Evolutionary conservation across 2,888 invertebrate species (phyloP), one percentile per base, ranked within the genome.

Genomic region (Ecdyonurus torrentis): DNA sequence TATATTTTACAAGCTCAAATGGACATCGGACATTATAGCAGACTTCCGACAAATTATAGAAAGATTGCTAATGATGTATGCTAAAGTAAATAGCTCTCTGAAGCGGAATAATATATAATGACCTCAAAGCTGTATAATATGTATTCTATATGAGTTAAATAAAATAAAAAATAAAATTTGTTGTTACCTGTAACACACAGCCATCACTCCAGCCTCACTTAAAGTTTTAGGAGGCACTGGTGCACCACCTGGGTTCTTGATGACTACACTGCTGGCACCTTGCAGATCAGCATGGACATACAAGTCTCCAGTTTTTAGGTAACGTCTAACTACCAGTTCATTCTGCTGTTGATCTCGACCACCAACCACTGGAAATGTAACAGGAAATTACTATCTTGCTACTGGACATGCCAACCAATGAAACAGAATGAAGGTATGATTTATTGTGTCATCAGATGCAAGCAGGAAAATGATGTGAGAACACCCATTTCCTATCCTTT

Each of bases 291-390:
- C 98, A 75, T 99, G 99, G 3, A 99, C 95, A 75, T 99, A 99
- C 58, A 96, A 74, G 78, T 99, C 99, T 1, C 84, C 84, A 19
- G 85, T 70, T 23, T 85, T 83, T 79, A 94, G 80, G 77, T 93
- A 90, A 61, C 92, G 83, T 77, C 98, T 99, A n/a, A 98, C 98
- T 63, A 99, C 83, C 63, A 98, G 71, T 76, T 99, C 99, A 76
- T 99, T 99, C 75, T 99, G 99, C 69, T 96, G 96, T 67, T 94
- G 91, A 78, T 99, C 99, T 67, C 97, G 82, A 0, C 97, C 97
- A 59, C 89, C 98, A 72, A 99, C 92, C 52, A 99, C 85, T 83
- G 77, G 68, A 65, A 62, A n/a, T n/a, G n/a, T n/a, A n/a, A n/a
- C n/a, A n/a, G n/a, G n/a, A n/a, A n/a, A n/a, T n/a, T n/a, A n/a